These are phyloP conservation scores for Epinephelus awoara DNA, from an alignment of 2,797 vertebrate species.

Conservation along the genomic window DNA sequence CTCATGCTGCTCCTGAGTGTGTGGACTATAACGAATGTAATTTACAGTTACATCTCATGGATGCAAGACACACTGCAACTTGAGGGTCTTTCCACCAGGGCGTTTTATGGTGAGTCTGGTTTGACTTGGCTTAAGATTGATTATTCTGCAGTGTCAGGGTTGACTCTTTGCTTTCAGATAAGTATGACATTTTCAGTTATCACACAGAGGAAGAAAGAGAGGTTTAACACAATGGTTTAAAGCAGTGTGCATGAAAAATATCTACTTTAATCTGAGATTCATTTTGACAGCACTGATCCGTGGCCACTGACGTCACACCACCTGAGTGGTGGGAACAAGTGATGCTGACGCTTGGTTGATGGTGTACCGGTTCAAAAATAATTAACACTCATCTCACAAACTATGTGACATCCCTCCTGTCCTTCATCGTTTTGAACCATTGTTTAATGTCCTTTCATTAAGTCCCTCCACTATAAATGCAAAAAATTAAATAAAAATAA, in stretches of 20 bases:
- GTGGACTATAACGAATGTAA: slow-evolving; percentile 24
- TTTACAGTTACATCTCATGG: slow-evolving; percentile 25
- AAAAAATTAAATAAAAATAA: too few species aligned
- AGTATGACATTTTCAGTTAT: slow-evolving; percentile 38
- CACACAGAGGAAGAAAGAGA: slow-evolving; percentile 21
- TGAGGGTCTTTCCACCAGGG: slow-evolving; percentile 11
- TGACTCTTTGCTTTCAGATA: slow-evolving; percentile 39
- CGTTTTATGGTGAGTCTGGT: slow-evolving; percentile 26
- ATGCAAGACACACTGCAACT: slow-evolving; percentile 28
- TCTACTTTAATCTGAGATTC: slow-evolving; percentile 5
- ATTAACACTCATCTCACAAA: slow-evolving; percentile 19
- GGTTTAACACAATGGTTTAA: slow-evolving; percentile 18
- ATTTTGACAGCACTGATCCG: neutral
- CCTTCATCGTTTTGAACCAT: neutral
- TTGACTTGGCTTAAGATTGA: slow-evolving; percentile 18
- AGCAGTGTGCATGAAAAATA: neutral
- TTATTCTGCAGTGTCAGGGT: slow-evolving; percentile 31
- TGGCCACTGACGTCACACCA: neutral
- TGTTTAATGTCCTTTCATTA: neutral
- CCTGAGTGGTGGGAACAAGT: neutral
- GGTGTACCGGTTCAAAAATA: neutral
- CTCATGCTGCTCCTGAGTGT: slow-evolving; percentile 10
- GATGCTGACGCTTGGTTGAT: neutral
- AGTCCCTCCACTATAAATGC: too few species aligned
- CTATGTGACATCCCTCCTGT: slow-evolving; percentile 8